Base-by-base conservation (phyloP, 53 echinoderm and acorn worm species). In the Glandiceps talaboti region DNA sequence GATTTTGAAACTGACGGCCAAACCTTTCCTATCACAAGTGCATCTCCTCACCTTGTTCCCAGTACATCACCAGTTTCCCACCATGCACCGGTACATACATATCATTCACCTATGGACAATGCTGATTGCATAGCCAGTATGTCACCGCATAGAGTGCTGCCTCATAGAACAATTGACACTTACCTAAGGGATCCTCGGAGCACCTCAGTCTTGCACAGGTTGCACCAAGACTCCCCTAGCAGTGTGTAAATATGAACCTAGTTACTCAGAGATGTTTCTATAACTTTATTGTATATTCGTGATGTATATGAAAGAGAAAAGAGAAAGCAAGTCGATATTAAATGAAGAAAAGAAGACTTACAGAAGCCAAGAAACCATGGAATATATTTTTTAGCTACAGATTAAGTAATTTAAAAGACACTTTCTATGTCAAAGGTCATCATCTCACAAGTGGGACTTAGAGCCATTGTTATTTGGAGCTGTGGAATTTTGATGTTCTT, bases 221-320 rank as follows among this genome's bases (percentile, higher is more conserved):
- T 45, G 64, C 64, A 45, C 64, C 64, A 45, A 45, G 64, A 45
- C 64, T 45, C 64, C 64, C 64, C 64, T 45, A 45, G 64, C 64
- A 45, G 64, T 45, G 64, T 45, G 64, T 45, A 45, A 45, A 45
- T 45, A 45, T n/a, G n/a, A 45, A 45, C 20, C 6, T 45, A 20
- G 6, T 45, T n/a, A n/a, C 64, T 45, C 64, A 45, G 64, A 45
- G 64, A 45, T 45, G 64, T 6, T 45, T 45, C 20, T 45, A 45
- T 45, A 45, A n/a, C n/a, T n/a, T n/a, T 45, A 45, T 45, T 45
- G 64, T 45, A 45, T 45, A 45, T 45, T 45, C 64, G 20, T 45
- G 64, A 45, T 45, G 64, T 45, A 45, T 45, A 20, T 45, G 64
- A 12, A 12, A 45, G 6, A 20, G 20, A 6, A 45, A 20, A 45